Evolutionary conservation across 2,113 vertebrate genomes (phyloP).

Genomic region (Anoplopoma fimbria): DNA sequence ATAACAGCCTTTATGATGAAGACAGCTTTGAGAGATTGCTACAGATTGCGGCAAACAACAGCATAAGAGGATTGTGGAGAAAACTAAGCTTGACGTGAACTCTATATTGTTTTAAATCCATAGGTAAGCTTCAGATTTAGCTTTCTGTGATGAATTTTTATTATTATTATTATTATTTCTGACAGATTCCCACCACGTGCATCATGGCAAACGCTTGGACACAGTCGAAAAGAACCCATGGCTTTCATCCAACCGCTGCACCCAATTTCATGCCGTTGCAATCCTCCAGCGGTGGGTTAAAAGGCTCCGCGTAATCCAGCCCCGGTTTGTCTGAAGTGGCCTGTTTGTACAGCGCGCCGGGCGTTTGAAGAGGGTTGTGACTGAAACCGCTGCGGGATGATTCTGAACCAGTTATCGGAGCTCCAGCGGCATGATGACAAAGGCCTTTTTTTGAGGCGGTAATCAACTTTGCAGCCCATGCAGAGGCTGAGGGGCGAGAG

Average conservation of each 20-base stretch:
- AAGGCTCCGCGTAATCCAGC: conserved; percentile 34
- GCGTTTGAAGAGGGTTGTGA: conserved; percentile 43
- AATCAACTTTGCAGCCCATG: conserved; percentile 79
- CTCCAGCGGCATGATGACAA: conserved; percentile 52
- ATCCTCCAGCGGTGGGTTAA: conserved; percentile 17
- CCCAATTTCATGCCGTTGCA: conserved; percentile 7
- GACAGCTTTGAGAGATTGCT: conserved; percentile 6
- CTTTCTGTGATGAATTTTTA: background rate
- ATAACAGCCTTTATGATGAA: background rate
- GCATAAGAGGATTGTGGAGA: conserved; percentile 10
- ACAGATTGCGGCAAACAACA: background rate
- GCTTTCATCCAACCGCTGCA: background rate
- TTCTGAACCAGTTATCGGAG: conserved; percentile 51
- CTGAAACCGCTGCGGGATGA: conserved; percentile 35
- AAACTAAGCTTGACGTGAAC: conserved; percentile 5
- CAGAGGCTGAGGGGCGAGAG: conserved; percentile 63
- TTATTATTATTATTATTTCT: background rate
- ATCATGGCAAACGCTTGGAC: background rate
- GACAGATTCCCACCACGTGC: background rate
- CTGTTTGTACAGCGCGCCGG: conserved; percentile 21
- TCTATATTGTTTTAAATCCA: conserved; percentile 26
- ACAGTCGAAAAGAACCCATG: background rate
- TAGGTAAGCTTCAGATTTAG: conserved; percentile 8
- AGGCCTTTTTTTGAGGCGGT: conserved; percentile 44
- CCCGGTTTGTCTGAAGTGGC: conserved; percentile 30